Evolutionary conservation across 2,888 invertebrate species (phyloP).

Genomic region (Xestia xanthographa): DNA sequence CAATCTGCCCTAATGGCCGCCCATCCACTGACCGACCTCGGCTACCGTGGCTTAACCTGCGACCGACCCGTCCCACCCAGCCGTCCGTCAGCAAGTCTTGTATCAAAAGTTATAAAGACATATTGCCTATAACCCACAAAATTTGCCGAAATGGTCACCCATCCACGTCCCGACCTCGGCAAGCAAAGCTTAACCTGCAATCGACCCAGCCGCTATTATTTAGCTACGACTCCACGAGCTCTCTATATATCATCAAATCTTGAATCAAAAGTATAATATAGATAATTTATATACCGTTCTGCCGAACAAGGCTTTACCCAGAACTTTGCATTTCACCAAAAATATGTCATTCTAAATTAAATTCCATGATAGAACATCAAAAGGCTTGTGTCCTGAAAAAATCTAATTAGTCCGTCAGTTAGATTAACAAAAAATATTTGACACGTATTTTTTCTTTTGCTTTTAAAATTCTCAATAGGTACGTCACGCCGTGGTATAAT

Average conservation of each 20-base stretch:
- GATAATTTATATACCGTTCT: neutral
- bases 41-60: neutral
- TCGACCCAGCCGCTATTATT: neutral
- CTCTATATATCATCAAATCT: neutral
- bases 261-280: neutral
- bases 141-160: neutral
- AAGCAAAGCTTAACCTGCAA: neutral
- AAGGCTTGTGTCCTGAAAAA: too few species aligned
- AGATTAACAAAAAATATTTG: too few species aligned
- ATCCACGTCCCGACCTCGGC: neutral
- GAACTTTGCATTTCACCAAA: conserved; percentile 13
- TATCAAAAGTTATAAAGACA: neutral
- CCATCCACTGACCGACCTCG: neutral
- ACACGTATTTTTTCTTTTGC: too few species aligned
- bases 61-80: neutral
- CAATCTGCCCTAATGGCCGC: neutral
- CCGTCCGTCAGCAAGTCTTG: neutral
- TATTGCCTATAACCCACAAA: neutral
- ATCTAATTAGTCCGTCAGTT: too few species aligned
- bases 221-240: neutral
- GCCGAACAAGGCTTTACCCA: neutral
- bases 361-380: neutral
- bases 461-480: too few species aligned
- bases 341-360: neutral
- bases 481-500: too few species aligned